Percentiles rank a stretch among this genome's conserved stretches.
These are phyloP conservation scores for Protula sp. DNA, from an alignment of 2,888 invertebrate species.

Conservation along the genomic window DNA sequence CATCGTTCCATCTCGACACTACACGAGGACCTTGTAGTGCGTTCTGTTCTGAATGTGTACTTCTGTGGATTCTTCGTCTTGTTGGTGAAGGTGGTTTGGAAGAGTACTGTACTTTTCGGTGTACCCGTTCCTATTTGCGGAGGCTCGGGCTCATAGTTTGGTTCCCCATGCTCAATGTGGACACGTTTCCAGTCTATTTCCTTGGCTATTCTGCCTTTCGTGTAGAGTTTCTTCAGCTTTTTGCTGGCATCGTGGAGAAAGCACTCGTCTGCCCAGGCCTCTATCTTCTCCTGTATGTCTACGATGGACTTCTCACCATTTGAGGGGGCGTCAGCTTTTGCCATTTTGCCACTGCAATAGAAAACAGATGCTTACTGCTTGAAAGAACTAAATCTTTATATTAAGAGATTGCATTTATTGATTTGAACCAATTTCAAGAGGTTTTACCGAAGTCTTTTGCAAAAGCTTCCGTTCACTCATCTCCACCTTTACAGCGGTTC, in stretches of 20 bases:
- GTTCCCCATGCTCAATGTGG: constrained; percentile 42
- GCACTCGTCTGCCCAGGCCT: constrained; percentile 50
- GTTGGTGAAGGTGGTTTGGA: constrained; percentile 48
- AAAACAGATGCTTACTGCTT: too few relatives aligned
- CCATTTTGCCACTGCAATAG: too few relatives aligned
- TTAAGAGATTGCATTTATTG: too few relatives aligned
- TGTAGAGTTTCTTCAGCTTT: constrained; percentile 36
- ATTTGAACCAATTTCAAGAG: too few relatives aligned
- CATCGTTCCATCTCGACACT: constrained; percentile 38
- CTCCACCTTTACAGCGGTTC: too few relatives aligned
- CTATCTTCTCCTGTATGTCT: constrained; percentile 46
- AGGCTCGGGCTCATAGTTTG: constrained; percentile 30
- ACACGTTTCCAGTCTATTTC: constrained; percentile 53
- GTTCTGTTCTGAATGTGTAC: constrained; percentile 47
- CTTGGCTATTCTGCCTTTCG: constrained; percentile 37
- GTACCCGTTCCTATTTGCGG: constrained; percentile 13
- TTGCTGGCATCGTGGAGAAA: constrained; percentile 47
- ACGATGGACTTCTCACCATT: constrained; percentile 11
- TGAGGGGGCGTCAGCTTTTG: too few relatives aligned
- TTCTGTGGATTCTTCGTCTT: constrained; percentile 41
- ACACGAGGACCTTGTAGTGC: constrained; percentile 41
- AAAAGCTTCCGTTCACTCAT: too few relatives aligned
- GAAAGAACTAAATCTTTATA: too few relatives aligned
- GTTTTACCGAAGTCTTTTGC: too few relatives aligned
- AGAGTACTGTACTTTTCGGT: constrained; percentile 30